Base-by-base conservation (phyloP, 2,113 vertebrate genomes). In the Tachysurus vachellii region DNA sequence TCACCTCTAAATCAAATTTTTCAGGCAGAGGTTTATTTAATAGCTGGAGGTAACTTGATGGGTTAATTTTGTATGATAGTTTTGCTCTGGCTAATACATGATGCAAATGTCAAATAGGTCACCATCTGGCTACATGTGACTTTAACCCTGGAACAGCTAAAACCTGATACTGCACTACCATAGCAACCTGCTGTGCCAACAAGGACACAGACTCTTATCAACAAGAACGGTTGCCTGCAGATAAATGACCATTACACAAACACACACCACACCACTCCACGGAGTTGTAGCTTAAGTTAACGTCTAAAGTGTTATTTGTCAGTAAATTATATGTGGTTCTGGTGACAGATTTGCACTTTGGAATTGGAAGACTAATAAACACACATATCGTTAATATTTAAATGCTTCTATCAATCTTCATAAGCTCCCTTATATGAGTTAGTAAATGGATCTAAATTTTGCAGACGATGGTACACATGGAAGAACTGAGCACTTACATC, bases 401-500 rank as follows among this genome's bases (percentile, higher is more conserved):
- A 5, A 50, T 50, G 26, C 73, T n/a, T 11, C 44, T 53, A n/a
- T 76, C 26, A 47, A 75, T 75, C 16, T 42, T 71, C 5, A 11
- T 73, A 9, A 73, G 10, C 9, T 73, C 4, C 19, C 68, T 42
- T 71, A 71, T 36, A 6, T 70, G 64, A 28, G 8, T 50, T 50
- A 50, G 47, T 36, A 36, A 36, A 36, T 36, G 42, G 42, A 75
- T 23, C 44, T 50, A 76, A n/a, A 50, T 2, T 76, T 76, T 47
- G 19, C 10, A 53, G 44, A n/a, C 8, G 19, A 42, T 54, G 23
- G 47, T 53, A 64, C 8, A 44, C 17, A 17, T 23, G 23, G 42
- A 36, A n/a, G 19, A 79, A 19, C 44, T n/a, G 2, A 42, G n/a
- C 50, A 93, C 95, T 93, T 91, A 99, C 98, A 0, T 98, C 96